Conservation (phyloP, 2,113 vertebrate genomes). For the Boulengeromyrus knoepffleri region DNA sequence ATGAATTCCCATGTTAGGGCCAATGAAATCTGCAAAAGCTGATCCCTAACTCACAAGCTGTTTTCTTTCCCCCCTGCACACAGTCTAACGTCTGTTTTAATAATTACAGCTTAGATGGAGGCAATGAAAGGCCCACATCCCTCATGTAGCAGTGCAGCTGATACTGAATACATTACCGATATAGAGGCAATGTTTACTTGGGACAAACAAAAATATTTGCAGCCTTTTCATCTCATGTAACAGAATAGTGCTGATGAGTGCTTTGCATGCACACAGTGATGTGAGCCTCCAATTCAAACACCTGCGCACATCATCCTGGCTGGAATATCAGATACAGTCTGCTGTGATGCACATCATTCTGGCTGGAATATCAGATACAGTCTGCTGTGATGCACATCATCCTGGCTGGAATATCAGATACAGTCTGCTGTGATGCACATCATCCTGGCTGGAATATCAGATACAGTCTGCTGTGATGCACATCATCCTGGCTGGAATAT, state of each 20-base stretch:
- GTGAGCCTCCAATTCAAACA: neutral
- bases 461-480: no score
- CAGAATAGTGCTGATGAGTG: neutral
- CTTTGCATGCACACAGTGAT: neutral
- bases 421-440: no score
- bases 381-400: no score
- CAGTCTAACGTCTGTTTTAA: conserved; percentile 50
- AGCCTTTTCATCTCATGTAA: conserved; percentile 32
- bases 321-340: neutral
- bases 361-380: no score
- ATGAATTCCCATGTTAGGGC: neutral
- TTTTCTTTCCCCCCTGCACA: neutral
- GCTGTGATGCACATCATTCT: neutral
- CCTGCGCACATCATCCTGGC: neutral
- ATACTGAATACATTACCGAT: conserved; percentile 27
- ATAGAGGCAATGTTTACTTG: conserved; percentile 34
- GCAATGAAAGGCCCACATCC: conserved; percentile 31
- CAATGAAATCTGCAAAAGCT: conserved; percentile 36
- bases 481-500: no score
- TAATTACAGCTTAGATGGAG: conserved; percentile 46
- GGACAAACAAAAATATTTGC: conserved; percentile 28
- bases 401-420: no score
- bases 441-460: no score
- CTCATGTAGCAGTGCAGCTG: conserved; percentile 20
- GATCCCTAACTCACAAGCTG: conserved; percentile 52